Conservation (phyloP, 2,113 vertebrate genomes). For the Amblyopsis rosae region DNA sequence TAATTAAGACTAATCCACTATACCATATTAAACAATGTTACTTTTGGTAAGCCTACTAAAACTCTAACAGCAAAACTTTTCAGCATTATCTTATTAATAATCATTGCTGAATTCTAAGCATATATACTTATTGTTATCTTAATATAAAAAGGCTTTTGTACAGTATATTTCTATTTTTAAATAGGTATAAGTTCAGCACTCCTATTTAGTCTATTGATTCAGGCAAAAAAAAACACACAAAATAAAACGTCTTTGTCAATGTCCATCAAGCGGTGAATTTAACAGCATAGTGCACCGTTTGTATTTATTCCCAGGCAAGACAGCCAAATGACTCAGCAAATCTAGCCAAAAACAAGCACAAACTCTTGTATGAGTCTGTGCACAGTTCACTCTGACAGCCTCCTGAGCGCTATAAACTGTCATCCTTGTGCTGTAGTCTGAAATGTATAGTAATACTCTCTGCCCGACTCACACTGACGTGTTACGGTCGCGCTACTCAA, state of each 20-base stretch:
- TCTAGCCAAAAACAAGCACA: constrained; percentile 45
- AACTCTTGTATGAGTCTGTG: constrained; percentile 2
- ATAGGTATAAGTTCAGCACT: background rate
- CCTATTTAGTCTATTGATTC: constrained; percentile 13
- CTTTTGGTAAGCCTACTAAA: background rate
- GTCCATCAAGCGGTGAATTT: constrained; percentile 46
- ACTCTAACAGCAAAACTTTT: background rate
- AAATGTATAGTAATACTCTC: background rate
- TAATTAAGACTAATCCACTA: no score
- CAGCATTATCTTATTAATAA: background rate
- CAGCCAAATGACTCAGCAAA: constrained; percentile 69
- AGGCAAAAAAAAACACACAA: background rate
- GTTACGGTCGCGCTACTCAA: background rate
- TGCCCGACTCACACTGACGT: constrained; percentile 9
- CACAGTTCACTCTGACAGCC: constrained; percentile 20
- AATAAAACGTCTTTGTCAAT: constrained; percentile 17
- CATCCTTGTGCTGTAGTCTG: constrained; percentile 7
- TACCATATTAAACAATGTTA: no score
- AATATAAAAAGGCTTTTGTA: constrained; percentile 5
- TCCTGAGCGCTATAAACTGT: constrained; percentile 35
- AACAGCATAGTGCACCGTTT: constrained; percentile 37
- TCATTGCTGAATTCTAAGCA: background rate
- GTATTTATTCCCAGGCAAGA: constrained; percentile 59
- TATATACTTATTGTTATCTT: background rate
- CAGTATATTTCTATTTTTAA: constrained; percentile 1